phyloP scores from a whole-genome alignment of 1,140 invertebrate species.

The Oryctes rhinoceros region DNA sequence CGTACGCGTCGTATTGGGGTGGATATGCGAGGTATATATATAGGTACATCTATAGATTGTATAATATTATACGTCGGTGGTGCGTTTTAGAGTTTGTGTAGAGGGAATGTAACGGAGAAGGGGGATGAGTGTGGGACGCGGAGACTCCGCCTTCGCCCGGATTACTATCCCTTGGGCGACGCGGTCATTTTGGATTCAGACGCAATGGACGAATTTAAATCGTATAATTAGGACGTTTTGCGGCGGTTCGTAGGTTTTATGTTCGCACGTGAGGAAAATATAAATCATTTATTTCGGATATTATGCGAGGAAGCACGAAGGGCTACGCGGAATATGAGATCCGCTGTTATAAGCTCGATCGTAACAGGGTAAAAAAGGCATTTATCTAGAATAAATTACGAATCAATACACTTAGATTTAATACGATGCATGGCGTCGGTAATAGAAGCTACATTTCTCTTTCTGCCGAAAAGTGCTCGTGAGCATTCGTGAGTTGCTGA shows the following conservation, averaged over 20 bases:
- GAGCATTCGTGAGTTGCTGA: too few relatives aligned
- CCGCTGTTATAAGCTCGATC: too few relatives aligned
- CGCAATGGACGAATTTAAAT: slow-evolving; percentile 36
- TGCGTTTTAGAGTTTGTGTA: slow-evolving; percentile 25
- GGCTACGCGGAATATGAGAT: too few relatives aligned
- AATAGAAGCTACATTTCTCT: too few relatives aligned
- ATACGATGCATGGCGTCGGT: too few relatives aligned
- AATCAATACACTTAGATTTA: too few relatives aligned
- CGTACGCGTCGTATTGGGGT: background rate
- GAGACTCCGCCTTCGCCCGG: background rate
- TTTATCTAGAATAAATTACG: too few relatives aligned
- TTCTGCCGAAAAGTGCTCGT: too few relatives aligned
- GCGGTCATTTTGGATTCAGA: slow-evolving; percentile 36
- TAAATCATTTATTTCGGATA: background rate
- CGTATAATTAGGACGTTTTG: slow-evolving; percentile 22
- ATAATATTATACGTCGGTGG: slow-evolving; percentile 2
- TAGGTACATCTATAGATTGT: background rate
- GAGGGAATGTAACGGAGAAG: background rate
- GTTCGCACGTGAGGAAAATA: slow-evolving; percentile 6
- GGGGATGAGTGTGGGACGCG: background rate
- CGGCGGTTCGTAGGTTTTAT: slow-evolving; percentile 24
- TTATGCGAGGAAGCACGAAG: too few relatives aligned
- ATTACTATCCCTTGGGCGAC: slow-evolving; percentile 29
- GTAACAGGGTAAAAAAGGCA: too few relatives aligned
- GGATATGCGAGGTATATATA: background rate